These are phyloP conservation scores for Vultur gryphus DNA, from an alignment of 2,797 vertebrate species.

Conservation along the genomic window DNA sequence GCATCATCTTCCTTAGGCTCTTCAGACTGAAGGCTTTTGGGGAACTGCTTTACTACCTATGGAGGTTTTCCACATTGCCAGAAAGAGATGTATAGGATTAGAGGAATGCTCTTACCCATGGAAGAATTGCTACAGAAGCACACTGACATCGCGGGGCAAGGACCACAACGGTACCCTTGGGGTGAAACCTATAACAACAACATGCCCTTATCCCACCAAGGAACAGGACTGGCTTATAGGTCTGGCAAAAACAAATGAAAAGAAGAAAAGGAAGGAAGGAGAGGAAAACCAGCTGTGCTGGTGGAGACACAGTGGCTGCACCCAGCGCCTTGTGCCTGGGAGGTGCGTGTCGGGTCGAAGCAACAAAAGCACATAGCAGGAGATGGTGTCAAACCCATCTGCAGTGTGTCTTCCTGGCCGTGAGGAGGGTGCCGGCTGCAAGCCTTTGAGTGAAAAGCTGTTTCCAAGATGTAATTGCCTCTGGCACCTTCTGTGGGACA, in stretches of 20 bases:
- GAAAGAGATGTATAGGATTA: neutral
- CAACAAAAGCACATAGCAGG: neutral
- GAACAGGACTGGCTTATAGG: neutral
- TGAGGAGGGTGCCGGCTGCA: neutral
- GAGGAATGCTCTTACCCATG: neutral
- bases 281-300: neutral
- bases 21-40: neutral
- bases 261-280: neutral
- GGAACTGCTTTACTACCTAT: neutral
- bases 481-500: neutral
- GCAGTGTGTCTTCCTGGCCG: neutral
- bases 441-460: neutral
- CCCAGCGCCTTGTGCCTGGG: neutral
- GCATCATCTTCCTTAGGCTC: neutral
- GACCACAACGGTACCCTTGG: neutral
- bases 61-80: neutral
- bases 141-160: neutral
- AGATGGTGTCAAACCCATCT: neutral
- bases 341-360: neutral
- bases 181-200: neutral
- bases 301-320: neutral
- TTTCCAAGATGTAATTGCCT: neutral
- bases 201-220: neutral
- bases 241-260: neutral
- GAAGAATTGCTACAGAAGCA: neutral